phyloP scores from a whole-genome alignment of 2,113 vertebrate genomes.

The Carassius carassius region DNA sequence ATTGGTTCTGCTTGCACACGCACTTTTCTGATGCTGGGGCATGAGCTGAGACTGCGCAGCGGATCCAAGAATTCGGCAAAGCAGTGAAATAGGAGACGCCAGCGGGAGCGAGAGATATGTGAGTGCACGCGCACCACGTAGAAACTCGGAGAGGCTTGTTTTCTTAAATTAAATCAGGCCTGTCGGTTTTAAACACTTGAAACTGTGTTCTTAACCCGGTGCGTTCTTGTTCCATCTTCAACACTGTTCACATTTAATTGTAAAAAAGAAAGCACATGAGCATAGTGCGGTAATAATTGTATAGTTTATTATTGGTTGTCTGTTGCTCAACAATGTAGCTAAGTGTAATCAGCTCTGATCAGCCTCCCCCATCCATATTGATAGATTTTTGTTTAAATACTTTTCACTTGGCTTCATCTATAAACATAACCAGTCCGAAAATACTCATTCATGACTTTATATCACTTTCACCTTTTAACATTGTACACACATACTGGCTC shows the following conservation, averaged over 20 bases:
- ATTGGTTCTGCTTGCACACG: slow-evolving; percentile 75
- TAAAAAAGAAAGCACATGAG: neutral
- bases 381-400: too few relatives aligned
- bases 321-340: neutral
- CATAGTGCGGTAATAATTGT: neutral
- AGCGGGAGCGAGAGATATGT: slow-evolving; percentile 23
- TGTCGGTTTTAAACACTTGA: neutral
- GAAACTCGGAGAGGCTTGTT: neutral
- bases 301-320: neutral
- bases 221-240: neutral
- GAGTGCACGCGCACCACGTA: neutral
- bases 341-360: too few relatives aligned
- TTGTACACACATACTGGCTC: too few relatives aligned
- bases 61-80: slow-evolving; percentile 66
- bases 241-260: neutral
- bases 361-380: too few relatives aligned
- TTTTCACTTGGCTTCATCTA: too few relatives aligned
- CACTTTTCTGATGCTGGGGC: slow-evolving; percentile 76
- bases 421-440: too few relatives aligned
- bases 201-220: too few relatives aligned
- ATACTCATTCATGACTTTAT: too few relatives aligned
- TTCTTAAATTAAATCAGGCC: neutral
- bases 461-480: too few relatives aligned
- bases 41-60: slow-evolving; percentile 75
- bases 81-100: slow-evolving; percentile 56